A percentile compares a stretch with the other conserved stretches of the same genome.
phyloP scores from a whole-genome alignment of 2,113 vertebrate genomes.

The Passerina amoena region DNA sequence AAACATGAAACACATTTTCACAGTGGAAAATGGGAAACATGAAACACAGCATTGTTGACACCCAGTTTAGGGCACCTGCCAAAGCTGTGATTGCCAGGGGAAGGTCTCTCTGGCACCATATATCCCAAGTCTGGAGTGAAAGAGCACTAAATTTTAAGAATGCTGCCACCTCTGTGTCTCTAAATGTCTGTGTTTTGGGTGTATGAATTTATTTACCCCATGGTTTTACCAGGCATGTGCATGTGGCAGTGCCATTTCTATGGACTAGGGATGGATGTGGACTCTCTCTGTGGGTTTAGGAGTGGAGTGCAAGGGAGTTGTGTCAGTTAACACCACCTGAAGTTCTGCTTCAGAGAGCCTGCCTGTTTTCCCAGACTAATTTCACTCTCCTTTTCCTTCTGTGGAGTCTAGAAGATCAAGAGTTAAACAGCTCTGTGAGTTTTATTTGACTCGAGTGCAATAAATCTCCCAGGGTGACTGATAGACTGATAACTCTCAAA shows the following conservation, averaged over 20 bases:
- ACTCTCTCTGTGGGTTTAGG: not conserved
- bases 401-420: constrained; percentile 8
- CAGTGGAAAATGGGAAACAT: not conserved
- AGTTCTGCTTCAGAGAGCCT: constrained; percentile 19
- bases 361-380: constrained; percentile 15
- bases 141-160: not conserved
- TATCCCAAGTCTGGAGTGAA: not conserved
- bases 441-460: constrained; percentile 34
- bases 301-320: not conserved
- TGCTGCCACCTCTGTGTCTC: not conserved
- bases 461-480: constrained; percentile 58
- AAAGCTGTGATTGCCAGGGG: not conserved
- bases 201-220: fast-evolving
- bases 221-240: not conserved
- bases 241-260: not conserved
- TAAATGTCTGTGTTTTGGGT: not conserved
- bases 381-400: constrained; percentile 23
- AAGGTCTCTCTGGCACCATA: not conserved
- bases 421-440: constrained; percentile 52
- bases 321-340: not conserved
- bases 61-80: not conserved
- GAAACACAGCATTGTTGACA: not conserved
- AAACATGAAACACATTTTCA: not conserved
- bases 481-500: constrained; percentile 57
- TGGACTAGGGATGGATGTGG: not conserved